These are phyloP conservation scores for Lytechinus pictus DNA, from an alignment of 35 echinoderm and acorn worm genomes.

Conservation along the genomic window DNA sequence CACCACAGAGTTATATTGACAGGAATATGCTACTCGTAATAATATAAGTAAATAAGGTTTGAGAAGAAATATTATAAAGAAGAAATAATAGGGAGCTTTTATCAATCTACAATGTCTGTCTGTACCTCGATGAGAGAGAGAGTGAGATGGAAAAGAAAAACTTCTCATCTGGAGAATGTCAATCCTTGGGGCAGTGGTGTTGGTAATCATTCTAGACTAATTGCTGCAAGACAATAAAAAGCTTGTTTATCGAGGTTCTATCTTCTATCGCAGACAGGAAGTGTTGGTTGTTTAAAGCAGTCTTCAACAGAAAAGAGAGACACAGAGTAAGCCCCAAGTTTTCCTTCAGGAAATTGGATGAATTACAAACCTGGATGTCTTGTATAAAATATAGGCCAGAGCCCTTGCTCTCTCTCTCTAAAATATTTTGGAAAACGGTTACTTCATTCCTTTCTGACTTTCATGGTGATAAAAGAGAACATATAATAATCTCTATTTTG, in stretches of 20 bases:
- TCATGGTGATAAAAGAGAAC: background rate
- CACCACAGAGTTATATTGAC: no score
- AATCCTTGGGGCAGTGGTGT: background rate
- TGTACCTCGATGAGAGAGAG: background rate
- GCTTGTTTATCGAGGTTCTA: slow-evolving; percentile 30
- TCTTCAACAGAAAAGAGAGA: background rate
- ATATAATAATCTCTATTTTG: background rate
- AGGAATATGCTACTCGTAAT: no score
- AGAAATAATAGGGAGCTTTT: background rate
- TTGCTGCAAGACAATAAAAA: slow-evolving; percentile 34
- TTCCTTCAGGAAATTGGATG: slow-evolving; percentile 40
- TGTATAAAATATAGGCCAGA: background rate
- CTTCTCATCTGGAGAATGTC: background rate
- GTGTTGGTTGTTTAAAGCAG: background rate
- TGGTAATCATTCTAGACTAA: slow-evolving; percentile 33
- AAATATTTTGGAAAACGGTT: no score
- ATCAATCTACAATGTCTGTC: background rate
- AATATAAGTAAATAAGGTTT: no score
- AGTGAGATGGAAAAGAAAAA: background rate
- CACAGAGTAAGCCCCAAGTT: background rate
- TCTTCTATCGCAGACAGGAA: slow-evolving; percentile 30
- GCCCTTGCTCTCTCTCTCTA: background rate
- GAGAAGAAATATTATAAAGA: no score
- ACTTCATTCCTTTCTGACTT: background rate
- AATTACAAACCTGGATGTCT: slow-evolving; percentile 18